Evolutionary conservation across 2,113 vertebrate genomes (phyloP).

Genomic region (Muntiacus muntjak): DNA sequence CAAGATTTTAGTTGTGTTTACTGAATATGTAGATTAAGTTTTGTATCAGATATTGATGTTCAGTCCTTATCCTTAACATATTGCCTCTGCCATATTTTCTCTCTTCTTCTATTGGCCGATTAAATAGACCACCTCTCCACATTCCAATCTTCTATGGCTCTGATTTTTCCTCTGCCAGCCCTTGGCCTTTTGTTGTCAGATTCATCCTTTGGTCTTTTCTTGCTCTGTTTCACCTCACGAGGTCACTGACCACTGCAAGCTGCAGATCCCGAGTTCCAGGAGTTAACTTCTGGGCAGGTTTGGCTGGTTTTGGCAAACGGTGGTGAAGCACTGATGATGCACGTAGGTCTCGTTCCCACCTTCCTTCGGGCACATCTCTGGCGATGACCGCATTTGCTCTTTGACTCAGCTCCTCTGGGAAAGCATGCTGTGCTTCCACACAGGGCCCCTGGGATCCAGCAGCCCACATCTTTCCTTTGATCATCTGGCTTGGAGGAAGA

Average conservation of each 20-base stretch:
- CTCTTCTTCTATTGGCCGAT: not conserved
- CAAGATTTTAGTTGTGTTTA: not conserved
- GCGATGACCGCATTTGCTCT: not conserved
- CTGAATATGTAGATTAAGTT: not conserved
- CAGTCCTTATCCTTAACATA: not conserved
- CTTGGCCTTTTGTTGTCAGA: not conserved
- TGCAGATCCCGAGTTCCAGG: not conserved
- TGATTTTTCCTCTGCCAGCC: no score
- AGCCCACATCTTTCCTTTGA: not conserved
- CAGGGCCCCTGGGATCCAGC: not conserved
- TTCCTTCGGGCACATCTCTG: not conserved
- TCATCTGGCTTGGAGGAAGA: not conserved
- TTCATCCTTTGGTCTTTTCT: not conserved
- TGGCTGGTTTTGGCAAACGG: not conserved
- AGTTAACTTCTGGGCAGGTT: not conserved
- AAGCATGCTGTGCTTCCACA: not conserved
- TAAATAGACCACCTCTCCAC: not conserved
- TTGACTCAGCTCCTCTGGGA: not conserved
- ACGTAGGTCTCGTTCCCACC: accelerated
- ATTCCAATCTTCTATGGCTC: not conserved
- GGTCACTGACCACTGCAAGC: not conserved
- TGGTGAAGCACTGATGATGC: not conserved
- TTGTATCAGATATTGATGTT: not conserved
- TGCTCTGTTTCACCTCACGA: no score
- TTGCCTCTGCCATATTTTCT: not conserved